Evolutionary conservation across 1,140 invertebrate species (phyloP), one percentile per base, ranked within the genome.

Genomic region (Protaetia brevitarsis): DNA sequence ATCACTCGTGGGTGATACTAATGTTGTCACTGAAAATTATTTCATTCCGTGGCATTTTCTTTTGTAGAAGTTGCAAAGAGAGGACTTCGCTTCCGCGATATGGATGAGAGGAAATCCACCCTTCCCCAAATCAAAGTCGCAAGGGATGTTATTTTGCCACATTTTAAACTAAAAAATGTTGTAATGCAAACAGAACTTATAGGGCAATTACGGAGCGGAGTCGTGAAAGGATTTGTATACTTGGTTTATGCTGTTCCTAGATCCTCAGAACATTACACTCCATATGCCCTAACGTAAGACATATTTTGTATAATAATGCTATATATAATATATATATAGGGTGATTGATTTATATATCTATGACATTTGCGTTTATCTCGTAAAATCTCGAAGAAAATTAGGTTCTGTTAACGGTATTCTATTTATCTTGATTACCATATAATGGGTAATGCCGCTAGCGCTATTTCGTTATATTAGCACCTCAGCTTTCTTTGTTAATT

Each of bases 211-310:
- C 77, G 77, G 58, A 74, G 70, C 1, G 76, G 82, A 64, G 78
- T 79, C 1, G 78, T 83, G 10, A 77, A 82, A 61, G 82, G 82
- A 5, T 90, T 89, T 72, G 81, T 87, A 3, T 90, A 90, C 68
- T 83, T 91, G 81, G 81, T 84, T 28, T 90, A 89, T 72, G 85
- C 87, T 45, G 84, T 88, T 4, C 83, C 85, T 21, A 82, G 82
- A 69, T 83, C 85, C 2, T 89, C 88, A 59, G 84, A 88, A 69
- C 83, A 84, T 72, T 91, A 89, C 62, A 87, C 86, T 1, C 88
- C 88, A 3, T 90, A 90, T 72, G 85, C 80, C 66, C 76, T 88
- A 30, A 84, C 80, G 84, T 86, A 79, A 78, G 78, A 74, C 1
- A 21, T 31, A 3, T 57, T 57, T 5, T 7, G 19, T 3, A 57